Base-by-base conservation (phyloP, 2,888 invertebrate species). In the Ptychoptera albimana region DNA sequence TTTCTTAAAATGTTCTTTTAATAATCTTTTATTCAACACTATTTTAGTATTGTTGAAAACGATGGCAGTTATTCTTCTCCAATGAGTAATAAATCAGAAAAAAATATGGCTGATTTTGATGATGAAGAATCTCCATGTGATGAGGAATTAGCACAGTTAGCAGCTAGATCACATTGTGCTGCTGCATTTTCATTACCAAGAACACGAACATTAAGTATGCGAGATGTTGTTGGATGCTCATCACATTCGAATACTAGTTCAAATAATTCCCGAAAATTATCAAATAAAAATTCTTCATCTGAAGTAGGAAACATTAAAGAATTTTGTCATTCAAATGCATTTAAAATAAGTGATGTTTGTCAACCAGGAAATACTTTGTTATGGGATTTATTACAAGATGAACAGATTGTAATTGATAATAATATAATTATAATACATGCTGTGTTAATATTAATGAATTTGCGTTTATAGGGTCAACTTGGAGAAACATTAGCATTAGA, bases 381-480 rank as follows among this genome's bases (percentile, higher is more conserved):
- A 2, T 94, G 93, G 93, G 93, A 94, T 68, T 69, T 94, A 49
- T 69, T 94, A 50, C 92, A 92, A 64, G 92, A 93, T 61, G 84
- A 86, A 54, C 82, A 80, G 67, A 88, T 89, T 60, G 82, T 42
- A 35, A 42, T 7, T 30, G 31, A 15, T n/a, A n/a, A n/a, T 34
- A 6, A 34, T 6, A 4, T 34, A 4, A 6, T 34, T 34, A 10
- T 34, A 34, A 34, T 34, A n/a, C 2, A n/a, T 34, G n/a, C n/a
- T n/a, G n/a, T 31, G 3, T 23, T 47, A 37, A 15, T n/a, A 23
- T 14, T 12, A 37, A 38, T 30, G 46, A 34, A 43, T 42, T 15
- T 34, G 43, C 16, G 43, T 32, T 48, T 58, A 42, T 61, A 85
- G 84, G 77, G 79, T 46, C 82, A 84, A 59, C 66, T 93, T 5